Conservation (phyloP, 2,888 invertebrate genomes). For the Nymphalis c-album region DNA sequence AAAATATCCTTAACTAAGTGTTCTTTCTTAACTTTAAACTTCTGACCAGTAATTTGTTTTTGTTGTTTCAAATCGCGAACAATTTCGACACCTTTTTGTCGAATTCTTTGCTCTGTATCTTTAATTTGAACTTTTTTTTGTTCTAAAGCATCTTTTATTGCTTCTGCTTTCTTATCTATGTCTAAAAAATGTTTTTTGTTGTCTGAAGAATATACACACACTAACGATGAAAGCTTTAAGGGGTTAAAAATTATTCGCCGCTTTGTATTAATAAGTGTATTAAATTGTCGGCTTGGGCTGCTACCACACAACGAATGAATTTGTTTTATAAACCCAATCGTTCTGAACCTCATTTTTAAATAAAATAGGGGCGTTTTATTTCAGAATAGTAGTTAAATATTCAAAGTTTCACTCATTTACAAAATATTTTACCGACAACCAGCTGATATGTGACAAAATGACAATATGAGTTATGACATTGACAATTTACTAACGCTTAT, state of each 20-base stretch:
- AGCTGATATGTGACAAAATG: constrained; percentile 13
- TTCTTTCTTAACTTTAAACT: constrained; percentile 81
- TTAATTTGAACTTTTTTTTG: constrained; percentile 83
- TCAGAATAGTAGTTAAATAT: not conserved
- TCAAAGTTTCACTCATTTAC: not conserved
- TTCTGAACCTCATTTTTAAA: constrained; percentile 56
- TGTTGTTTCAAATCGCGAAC: constrained; percentile 74
- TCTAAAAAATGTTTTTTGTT: constrained; percentile 67
- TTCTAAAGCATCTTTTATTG: constrained; percentile 81
- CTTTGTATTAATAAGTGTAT: constrained; percentile 45
- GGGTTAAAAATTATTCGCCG: constrained; percentile 45
- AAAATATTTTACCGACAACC: not conserved
- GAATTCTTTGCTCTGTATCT: constrained; percentile 79
- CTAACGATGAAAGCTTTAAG: constrained; percentile 47
- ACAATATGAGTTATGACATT: not conserved
- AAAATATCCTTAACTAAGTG: constrained; percentile 86
- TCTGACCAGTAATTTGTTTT: constrained; percentile 68
- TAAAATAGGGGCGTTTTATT: not conserved
- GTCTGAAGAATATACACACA: constrained; percentile 63
- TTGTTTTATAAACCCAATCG: constrained; percentile 52
- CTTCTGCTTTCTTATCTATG: constrained; percentile 72
- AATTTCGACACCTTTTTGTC: constrained; percentile 67
- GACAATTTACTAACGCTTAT: constrained; percentile 4
- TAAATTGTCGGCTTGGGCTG: constrained; percentile 43
- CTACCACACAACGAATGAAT: constrained; percentile 47